Percentiles rank a stretch among this genome's conserved stretches.
phyloP scores from a whole-genome alignment of 2,113 vertebrate species.

The Xyrauchen texanus region DNA sequence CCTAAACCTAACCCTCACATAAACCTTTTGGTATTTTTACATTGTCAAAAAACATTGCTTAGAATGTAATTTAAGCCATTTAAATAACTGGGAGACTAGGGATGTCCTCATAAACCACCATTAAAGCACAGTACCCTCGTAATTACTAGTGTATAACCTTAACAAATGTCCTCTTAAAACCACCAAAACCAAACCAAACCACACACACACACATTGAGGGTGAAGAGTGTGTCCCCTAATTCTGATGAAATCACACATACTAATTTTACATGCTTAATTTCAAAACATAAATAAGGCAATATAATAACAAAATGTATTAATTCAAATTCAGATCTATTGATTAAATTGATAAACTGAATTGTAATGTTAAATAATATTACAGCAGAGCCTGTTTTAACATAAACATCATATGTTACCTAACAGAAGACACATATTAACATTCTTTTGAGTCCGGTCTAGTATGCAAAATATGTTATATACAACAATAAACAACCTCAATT shows the following conservation, averaged over 20 bases:
- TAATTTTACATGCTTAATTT: not conserved
- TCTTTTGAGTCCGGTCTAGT: conserved; percentile 4
- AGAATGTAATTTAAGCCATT: too few relatives aligned
- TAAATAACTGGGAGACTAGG: too few relatives aligned
- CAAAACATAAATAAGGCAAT: conserved; percentile 16
- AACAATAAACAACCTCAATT: too few relatives aligned
- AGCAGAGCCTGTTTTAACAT: not conserved
- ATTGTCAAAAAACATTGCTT: too few relatives aligned
- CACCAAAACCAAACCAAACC: not conserved
- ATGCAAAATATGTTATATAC: conserved; percentile 3
- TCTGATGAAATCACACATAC: not conserved
- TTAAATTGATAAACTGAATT: not conserved
- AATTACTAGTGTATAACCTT: not conserved
- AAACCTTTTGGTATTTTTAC: too few relatives aligned
- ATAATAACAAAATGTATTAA: not conserved
- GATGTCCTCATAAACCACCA: too few relatives aligned
- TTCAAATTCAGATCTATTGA: not conserved
- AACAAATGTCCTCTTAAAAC: not conserved
- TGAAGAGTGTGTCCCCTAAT: too few relatives aligned
- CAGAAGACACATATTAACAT: not conserved
- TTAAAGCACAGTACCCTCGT: too few relatives aligned
- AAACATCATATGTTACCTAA: not conserved
- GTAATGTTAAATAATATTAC: not conserved
- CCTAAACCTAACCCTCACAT: too few relatives aligned
- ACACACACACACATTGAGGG: not conserved